phyloP scores from a whole-genome alignment of 2,797 vertebrate species.

The Moxostoma hubbsi region DNA sequence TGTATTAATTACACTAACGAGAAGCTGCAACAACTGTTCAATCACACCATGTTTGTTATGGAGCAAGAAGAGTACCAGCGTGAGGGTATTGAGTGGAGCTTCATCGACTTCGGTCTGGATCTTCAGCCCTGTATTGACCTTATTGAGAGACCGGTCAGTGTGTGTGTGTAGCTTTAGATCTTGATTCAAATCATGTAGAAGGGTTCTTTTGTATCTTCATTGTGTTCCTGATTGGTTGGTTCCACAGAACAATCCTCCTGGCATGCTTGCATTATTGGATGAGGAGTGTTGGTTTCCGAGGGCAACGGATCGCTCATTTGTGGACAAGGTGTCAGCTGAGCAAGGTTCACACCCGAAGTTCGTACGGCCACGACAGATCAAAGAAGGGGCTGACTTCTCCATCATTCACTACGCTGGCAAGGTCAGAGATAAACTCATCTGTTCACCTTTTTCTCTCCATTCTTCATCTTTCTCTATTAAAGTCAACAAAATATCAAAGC shows the following conservation, averaged over 20 bases:
- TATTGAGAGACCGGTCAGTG: conserved; percentile 82
- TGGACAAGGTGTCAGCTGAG: conserved; percentile 87
- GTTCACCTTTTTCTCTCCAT: background rate
- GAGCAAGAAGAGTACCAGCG: conserved; percentile 99
- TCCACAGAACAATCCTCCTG: conserved; percentile 85
- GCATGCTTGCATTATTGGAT: conserved; percentile 88
- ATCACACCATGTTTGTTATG: conserved; percentile 91
- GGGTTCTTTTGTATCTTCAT: conserved; percentile 3
- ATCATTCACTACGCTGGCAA: conserved; percentile 93
- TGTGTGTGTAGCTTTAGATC: conserved; percentile 22
- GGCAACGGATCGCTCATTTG: conserved; percentile 91
- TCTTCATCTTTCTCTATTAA: background rate
- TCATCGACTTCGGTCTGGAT: conserved; percentile 97
- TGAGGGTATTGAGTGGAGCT: conserved; percentile 99
- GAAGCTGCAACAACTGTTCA: conserved; percentile 83
- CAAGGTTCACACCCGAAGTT: conserved; percentile 90
- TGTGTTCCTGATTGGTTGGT: background rate
- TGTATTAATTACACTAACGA: conserved; percentile 84
- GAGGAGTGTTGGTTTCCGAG: conserved; percentile 96
- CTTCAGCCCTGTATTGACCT: conserved; percentile 98
- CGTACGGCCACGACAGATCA: conserved; percentile 85
- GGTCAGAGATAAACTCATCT: conserved; percentile 67
- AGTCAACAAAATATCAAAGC: too few relatives aligned
- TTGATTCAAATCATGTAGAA: background rate
- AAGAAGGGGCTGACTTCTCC: conserved; percentile 88